phyloP scores from a whole-genome alignment of 2,888 invertebrate genomes.

The Orthosia cruda region DNA sequence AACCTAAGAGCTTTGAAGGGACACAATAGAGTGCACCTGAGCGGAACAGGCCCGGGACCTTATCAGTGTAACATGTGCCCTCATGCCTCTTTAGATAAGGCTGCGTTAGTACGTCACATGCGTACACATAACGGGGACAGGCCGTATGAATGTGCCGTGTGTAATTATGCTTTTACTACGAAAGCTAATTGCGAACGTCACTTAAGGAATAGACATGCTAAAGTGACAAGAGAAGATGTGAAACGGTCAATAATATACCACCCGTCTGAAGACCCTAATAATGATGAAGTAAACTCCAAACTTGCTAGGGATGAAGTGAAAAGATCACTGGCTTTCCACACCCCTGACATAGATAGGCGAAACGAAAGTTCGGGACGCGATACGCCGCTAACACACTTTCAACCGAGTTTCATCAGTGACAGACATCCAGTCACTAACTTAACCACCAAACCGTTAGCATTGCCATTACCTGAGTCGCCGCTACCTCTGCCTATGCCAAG shows the following conservation, averaged over 20 bases:
- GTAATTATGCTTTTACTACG: slow-evolving; percentile 99
- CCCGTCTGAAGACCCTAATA: slow-evolving; percentile 96
- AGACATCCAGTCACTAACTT: slow-evolving; percentile 87
- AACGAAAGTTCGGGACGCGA: slow-evolving; percentile 84
- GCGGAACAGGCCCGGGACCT: slow-evolving; percentile 94
- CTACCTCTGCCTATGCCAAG: slow-evolving; percentile 76
- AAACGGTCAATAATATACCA: slow-evolving; percentile 97
- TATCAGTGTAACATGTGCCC: slow-evolving; percentile 98
- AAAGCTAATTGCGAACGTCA: slow-evolving; percentile 99
- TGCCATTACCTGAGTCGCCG: slow-evolving; percentile 77
- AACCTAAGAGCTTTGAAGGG: slow-evolving; percentile 97
- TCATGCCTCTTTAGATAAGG: slow-evolving; percentile 97
- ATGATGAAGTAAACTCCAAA: slow-evolving; percentile 93
- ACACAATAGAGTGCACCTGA: slow-evolving; percentile 97
- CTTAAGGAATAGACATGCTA: slow-evolving; percentile 97
- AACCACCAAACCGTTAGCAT: slow-evolving; percentile 79
- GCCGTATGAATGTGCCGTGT: slow-evolving; percentile 98
- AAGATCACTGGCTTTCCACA: slow-evolving; percentile 91
- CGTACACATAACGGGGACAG: slow-evolving; percentile 98
- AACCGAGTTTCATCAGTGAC: slow-evolving; percentile 87
- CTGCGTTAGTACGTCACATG: slow-evolving; percentile 97
- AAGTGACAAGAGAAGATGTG: slow-evolving; percentile 96
- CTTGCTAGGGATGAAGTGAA: slow-evolving; percentile 91
- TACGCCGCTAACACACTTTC: slow-evolving; percentile 87
- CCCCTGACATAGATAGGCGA: slow-evolving; percentile 89